phyloP scores from a whole-genome alignment of 2,888 invertebrate species.

The Clistopyga incitator region DNA sequence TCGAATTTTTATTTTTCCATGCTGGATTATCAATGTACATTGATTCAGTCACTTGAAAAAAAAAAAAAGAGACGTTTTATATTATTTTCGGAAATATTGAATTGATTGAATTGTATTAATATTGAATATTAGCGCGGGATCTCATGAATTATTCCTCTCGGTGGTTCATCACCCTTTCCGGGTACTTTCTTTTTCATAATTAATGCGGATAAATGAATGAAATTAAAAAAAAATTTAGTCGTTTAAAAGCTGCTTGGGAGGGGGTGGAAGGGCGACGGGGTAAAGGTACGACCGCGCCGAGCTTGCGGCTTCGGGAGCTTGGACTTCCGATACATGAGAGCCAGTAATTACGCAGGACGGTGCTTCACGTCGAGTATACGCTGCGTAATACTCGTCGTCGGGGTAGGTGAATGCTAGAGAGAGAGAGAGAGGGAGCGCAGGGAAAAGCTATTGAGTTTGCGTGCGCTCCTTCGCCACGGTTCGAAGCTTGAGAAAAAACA shows the following conservation, averaged over 20 bases:
- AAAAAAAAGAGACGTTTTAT: too few species aligned
- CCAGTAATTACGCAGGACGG: constrained; percentile 40
- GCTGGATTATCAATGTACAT: neutral
- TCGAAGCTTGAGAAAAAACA: constrained; percentile 14
- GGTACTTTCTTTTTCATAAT: neutral
- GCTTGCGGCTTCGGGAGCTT: constrained; percentile 21
- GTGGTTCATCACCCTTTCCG: neutral
- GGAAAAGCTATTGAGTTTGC: constrained; percentile 13
- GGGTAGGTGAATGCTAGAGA: neutral
- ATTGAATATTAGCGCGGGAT: too few species aligned
- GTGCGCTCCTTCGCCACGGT: constrained; percentile 38
- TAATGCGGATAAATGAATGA: neutral
- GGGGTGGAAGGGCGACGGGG: neutral
- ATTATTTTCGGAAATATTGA: too few species aligned
- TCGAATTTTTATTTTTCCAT: neutral
- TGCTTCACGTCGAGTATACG: constrained; percentile 26
- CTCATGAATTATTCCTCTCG: too few species aligned
- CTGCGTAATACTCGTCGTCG: constrained; percentile 33
- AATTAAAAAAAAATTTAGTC: neutral
- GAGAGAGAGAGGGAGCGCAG: too few species aligned
- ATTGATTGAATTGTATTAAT: too few species aligned
- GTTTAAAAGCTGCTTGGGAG: neutral
- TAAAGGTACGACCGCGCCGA: neutral
- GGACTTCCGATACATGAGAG: constrained; percentile 38
- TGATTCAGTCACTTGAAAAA: too few species aligned